A percentile compares a stretch with the other conserved stretches of the same genome.
Conservation (phyloP, 2,888 invertebrate species). For the Ornithoptera alexandrae region DNA sequence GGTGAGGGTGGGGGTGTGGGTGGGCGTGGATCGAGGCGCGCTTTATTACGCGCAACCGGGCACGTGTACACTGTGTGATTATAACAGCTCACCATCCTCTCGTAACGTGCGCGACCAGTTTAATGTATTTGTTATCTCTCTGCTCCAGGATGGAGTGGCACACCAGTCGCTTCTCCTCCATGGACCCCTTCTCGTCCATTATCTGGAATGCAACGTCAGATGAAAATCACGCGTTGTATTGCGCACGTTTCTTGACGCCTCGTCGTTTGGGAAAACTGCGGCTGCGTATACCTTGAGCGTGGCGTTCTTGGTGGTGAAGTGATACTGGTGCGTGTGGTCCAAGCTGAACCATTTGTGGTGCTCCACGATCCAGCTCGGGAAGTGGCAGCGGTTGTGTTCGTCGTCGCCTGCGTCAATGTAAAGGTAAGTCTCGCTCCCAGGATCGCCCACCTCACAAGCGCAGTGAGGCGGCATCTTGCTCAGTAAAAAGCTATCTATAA, state of each 20-base stretch:
- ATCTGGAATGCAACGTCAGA: constrained; percentile 51
- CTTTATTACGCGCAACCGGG: too few species aligned
- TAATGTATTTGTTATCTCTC: constrained; percentile 81
- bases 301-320: constrained; percentile 86
- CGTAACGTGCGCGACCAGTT: constrained; percentile 87
- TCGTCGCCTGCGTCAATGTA: constrained; percentile 80
- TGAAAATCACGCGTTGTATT: neutral
- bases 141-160: constrained; percentile 82
- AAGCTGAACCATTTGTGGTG: constrained; percentile 90
- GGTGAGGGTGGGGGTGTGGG: too few species aligned
- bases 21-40: too few species aligned
- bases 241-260: too few species aligned
- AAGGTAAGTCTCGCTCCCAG: neutral
- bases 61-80: too few species aligned
- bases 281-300: constrained; percentile 78
- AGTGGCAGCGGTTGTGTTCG: constrained; percentile 87
- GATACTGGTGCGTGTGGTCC: constrained; percentile 86
- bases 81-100: constrained; percentile 82
- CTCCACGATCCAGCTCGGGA: constrained; percentile 88
- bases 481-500: too few species aligned
- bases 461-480: neutral
- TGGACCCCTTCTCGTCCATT: constrained; percentile 63
- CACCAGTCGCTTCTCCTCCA: constrained; percentile 80
- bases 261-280: too few species aligned
- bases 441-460: too few species aligned